Evolutionary conservation across 2,888 invertebrate species (phyloP).

Genomic region (Andrena bucephala): DNA sequence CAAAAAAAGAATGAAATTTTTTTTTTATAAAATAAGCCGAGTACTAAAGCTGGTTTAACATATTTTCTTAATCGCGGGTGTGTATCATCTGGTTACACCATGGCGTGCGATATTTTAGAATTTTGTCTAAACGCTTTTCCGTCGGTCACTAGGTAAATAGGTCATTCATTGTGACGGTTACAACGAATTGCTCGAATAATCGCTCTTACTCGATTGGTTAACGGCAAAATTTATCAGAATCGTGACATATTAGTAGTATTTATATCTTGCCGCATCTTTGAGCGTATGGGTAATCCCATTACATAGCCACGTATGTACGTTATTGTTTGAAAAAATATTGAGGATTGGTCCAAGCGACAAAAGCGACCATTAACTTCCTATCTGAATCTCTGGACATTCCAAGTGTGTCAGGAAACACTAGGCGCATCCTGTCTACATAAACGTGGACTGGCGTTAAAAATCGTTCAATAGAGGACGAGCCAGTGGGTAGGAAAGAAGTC

Average conservation of each 20-base stretch:
- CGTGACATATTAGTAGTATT: background rate
- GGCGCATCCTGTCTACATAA: slow-evolving; percentile 74
- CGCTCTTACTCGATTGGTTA: background rate
- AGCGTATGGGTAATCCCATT: background rate
- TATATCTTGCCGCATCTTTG: slow-evolving; percentile 10
- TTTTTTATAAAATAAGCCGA: too few species aligned
- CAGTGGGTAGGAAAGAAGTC: slow-evolving; percentile 50
- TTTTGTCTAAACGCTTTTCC: slow-evolving; percentile 2
- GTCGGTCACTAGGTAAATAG: slow-evolving; percentile 47
- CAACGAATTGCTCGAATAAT: slow-evolving; percentile 33
- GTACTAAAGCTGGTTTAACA: too few species aligned
- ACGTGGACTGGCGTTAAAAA: slow-evolving; percentile 55
- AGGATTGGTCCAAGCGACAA: slow-evolving; percentile 46
- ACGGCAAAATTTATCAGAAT: background rate
- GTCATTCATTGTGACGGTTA: slow-evolving; percentile 54
- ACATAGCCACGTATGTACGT: background rate
- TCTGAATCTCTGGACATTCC: slow-evolving; percentile 55
- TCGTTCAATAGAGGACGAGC: slow-evolving; percentile 69
- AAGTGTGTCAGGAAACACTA: slow-evolving; percentile 58
- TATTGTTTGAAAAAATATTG: slow-evolving; percentile 27
- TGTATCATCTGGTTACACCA: background rate
- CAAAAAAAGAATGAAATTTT: too few species aligned
- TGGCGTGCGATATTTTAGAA: background rate
- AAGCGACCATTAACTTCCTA: slow-evolving; percentile 45
- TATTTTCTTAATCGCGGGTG: background rate